Conservation (phyloP, 2,113 vertebrate genomes). For the Ancistrus triradiatus region DNA sequence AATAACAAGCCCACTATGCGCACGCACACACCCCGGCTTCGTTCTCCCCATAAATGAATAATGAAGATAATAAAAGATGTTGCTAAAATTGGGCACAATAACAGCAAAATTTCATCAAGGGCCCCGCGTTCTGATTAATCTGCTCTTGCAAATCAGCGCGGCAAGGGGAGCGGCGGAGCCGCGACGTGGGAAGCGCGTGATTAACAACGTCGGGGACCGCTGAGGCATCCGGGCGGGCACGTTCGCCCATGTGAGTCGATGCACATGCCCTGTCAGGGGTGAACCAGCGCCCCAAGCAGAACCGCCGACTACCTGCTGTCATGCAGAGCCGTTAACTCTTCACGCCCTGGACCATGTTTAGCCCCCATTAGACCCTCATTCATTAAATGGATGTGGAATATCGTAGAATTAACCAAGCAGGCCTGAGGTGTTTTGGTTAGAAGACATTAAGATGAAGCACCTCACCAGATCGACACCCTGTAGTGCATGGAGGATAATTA, state of each 20-base stretch:
- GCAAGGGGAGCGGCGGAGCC: conserved; percentile 56
- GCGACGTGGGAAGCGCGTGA: conserved; percentile 74
- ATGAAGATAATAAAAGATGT: conserved; percentile 99
- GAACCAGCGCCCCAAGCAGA: conserved; percentile 55
- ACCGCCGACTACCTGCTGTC: conserved; percentile 46
- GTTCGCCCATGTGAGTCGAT: conserved; percentile 53
- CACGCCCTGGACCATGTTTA: conserved; percentile 35
- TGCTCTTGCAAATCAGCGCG: conserved; percentile 94
- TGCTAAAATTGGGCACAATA: conserved; percentile 99
- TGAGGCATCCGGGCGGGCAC: conserved; percentile 67
- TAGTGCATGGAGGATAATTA: background rate
- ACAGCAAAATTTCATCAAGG: conserved; percentile 99
- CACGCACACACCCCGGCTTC: conserved; percentile 5
- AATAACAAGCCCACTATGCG: background rate
- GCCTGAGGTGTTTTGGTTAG: background rate
- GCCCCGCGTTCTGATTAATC: conserved; percentile 96
- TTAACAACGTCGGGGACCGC: conserved; percentile 81
- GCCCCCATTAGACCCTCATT: conserved; percentile 30
- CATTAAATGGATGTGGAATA: conserved; percentile 12
- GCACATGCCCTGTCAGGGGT: conserved; percentile 57
- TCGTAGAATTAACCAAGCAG: conserved; percentile 9
- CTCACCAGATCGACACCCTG: background rate
- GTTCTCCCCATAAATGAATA: conserved; percentile 81
- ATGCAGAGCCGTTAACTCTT: conserved; percentile 55
- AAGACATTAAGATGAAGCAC: background rate